phyloP scores from a whole-genome alignment of 2,888 invertebrate genomes.

The Cheilosia variabilis region DNA sequence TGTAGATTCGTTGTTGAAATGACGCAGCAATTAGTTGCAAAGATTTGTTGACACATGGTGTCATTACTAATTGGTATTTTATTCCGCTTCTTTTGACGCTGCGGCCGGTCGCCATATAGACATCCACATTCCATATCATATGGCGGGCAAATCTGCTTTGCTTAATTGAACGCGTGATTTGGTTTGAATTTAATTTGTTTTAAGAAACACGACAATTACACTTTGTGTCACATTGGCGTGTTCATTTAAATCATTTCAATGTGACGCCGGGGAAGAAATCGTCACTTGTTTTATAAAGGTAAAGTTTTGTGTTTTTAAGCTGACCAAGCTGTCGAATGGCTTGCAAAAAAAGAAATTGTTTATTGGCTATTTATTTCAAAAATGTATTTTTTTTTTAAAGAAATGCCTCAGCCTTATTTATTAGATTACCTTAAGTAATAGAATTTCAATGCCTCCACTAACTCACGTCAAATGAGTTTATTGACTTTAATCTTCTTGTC shows the following conservation, averaged over 20 bases:
- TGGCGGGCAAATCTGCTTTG: conserved; percentile 4
- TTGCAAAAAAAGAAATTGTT: too few relatives aligned
- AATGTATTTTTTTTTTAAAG: too few relatives aligned
- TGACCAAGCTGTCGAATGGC: too few relatives aligned
- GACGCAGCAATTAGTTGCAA: conserved; percentile 21
- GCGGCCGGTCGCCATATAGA: not conserved
- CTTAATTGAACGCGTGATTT: conserved; percentile 49
- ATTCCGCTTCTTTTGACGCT: not conserved
- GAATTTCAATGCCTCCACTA: too few relatives aligned
- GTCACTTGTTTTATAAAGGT: not conserved
- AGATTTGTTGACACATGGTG: conserved; percentile 61
- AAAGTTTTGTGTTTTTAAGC: not conserved
- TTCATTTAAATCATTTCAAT: conserved; percentile 9
- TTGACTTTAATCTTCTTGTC: too few relatives aligned
- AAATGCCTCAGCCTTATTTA: too few relatives aligned
- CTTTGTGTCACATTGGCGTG: conserved; percentile 26
- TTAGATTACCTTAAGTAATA: too few relatives aligned
- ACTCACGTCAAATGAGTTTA: too few relatives aligned
- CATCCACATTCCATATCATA: too few relatives aligned
- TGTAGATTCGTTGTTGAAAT: conserved; percentile 4
- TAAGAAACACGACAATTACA: not conserved
- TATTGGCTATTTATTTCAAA: too few relatives aligned
- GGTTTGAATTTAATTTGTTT: conserved; percentile 30
- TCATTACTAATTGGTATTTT: conserved; percentile 42
- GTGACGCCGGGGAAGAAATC: not conserved